These are phyloP conservation scores for Papilio polytes DNA, from an alignment of 1,140 invertebrate genomes.

Conservation along the genomic window DNA sequence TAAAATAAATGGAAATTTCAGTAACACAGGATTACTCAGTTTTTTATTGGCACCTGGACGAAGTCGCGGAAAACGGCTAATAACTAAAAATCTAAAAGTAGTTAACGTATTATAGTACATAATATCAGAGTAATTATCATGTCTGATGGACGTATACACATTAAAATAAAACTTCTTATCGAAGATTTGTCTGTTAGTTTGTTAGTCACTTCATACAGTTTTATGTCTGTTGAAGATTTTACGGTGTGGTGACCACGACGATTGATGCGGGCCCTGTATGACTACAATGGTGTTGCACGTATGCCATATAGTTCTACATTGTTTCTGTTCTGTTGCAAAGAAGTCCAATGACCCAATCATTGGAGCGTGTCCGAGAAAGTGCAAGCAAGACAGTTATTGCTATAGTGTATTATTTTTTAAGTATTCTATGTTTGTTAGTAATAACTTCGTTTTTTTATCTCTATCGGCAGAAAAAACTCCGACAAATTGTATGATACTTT, in stretches of 20 bases:
- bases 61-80: too few species aligned
- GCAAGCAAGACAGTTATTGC: not conserved
- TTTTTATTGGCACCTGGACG: too few species aligned
- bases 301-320: slow-evolving; percentile 3
- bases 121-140: too few species aligned
- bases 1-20: too few species aligned
- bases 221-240: not conserved
- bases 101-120: too few species aligned
- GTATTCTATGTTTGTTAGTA: not conserved
- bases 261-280: slow-evolving; percentile 14
- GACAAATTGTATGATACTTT: too few species aligned
- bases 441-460: too few species aligned
- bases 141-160: too few species aligned
- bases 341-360: not conserved
- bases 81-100: too few species aligned
- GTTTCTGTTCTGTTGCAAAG: not conserved
- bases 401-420: not conserved
- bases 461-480: too few species aligned
- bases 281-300: slow-evolving; percentile 17
- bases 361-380: not conserved
- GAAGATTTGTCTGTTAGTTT: not conserved
- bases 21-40: too few species aligned
- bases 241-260: slow-evolving; percentile 27
- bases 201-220: not conserved
- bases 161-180: not conserved